Conservation (phyloP, 2,113 vertebrate species). For the Sapayoa aenigma region DNA sequence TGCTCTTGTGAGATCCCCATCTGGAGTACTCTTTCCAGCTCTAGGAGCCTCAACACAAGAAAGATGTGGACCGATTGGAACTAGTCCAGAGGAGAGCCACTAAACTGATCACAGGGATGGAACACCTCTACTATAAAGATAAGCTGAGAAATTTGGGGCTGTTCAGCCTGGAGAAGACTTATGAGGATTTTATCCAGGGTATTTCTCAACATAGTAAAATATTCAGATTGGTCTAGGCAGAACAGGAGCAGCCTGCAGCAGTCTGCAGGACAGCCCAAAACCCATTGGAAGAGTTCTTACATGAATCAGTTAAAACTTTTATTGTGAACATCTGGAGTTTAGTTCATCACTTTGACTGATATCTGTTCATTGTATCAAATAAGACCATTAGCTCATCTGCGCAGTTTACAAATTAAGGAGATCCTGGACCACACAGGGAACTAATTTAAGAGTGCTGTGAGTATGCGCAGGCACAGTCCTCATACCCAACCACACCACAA, state of each 20-base stretch:
- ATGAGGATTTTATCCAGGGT: not conserved
- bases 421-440: not conserved
- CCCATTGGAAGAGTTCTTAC: not conserved
- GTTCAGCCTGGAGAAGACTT: not conserved
- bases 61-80: not conserved
- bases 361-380: not conserved
- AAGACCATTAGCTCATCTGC: not conserved
- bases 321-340: not conserved
- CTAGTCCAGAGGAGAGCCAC: not conserved
- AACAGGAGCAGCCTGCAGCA: not conserved
- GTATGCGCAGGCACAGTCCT: not conserved
- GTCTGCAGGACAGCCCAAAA: not conserved
- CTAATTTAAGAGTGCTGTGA: not conserved
- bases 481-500: not conserved
- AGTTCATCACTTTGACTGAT: not conserved
- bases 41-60: not conserved
- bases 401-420: not conserved
- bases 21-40: not conserved
- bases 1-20: not conserved
- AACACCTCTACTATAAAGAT: not conserved
- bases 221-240: not conserved
- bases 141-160: not conserved
- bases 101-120: not conserved
- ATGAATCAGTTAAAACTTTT: not conserved
- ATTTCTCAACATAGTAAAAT: not conserved